Conservation (phyloP, 2,113 vertebrate genomes). For the Vulpes vulpes region DNA sequence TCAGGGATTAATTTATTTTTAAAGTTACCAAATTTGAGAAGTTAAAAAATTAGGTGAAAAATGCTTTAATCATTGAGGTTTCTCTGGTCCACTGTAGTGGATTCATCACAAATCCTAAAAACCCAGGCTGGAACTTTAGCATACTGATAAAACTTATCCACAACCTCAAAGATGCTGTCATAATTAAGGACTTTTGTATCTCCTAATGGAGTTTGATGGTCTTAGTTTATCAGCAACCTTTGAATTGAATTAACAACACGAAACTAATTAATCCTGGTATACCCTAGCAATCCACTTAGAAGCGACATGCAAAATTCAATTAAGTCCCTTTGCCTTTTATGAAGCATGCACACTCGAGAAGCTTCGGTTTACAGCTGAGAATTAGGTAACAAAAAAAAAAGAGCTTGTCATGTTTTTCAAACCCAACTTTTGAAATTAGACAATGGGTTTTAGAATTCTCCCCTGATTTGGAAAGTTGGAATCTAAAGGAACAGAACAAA, state of each 20-base stretch:
- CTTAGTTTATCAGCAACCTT: constrained; percentile 84
- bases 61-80: background rate
- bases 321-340: constrained; percentile 75
- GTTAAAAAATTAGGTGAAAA: background rate
- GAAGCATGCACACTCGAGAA: constrained; percentile 68
- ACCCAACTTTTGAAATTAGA: constrained; percentile 77
- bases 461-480: constrained; percentile 56
- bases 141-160: constrained; percentile 19
- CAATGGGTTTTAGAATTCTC: constrained; percentile 75
- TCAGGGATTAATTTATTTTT: background rate
- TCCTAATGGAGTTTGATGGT: constrained; percentile 83
- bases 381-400: constrained; percentile 74
- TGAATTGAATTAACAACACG: constrained; percentile 84
- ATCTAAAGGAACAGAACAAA: constrained; percentile 65
- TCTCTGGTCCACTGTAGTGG: background rate
- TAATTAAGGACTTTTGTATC: constrained; percentile 83
- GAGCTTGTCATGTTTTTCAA: constrained; percentile 73
- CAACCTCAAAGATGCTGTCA: constrained; percentile 76
- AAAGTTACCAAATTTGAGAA: constrained; percentile 2
- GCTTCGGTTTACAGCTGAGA: constrained; percentile 74
- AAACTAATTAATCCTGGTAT: constrained; percentile 84
- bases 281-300: constrained; percentile 81
- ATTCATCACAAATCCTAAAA: background rate
- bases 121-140: background rate
- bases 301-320: constrained; percentile 78